phyloP scores from a whole-genome alignment of 2,888 invertebrate genomes.

The Parnassius smintheus region DNA sequence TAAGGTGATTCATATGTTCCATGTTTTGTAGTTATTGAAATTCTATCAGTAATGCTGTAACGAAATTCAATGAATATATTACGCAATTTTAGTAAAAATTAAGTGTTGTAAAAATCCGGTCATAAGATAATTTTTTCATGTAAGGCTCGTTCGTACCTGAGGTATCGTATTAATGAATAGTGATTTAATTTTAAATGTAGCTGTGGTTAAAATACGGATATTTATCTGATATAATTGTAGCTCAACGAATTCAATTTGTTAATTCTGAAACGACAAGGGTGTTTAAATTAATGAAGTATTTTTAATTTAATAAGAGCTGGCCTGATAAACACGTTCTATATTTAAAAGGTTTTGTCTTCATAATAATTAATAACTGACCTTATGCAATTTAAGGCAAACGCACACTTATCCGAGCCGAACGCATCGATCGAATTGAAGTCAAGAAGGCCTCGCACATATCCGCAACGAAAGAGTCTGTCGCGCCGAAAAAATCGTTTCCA shows the following conservation, averaged over 20 bases:
- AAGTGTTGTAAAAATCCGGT: constrained; percentile 1
- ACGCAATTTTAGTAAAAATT: constrained; percentile 4
- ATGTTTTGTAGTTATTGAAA: constrained; percentile 4
- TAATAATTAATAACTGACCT: too few relatives aligned
- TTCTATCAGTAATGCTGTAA: neutral
- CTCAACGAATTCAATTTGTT: neutral
- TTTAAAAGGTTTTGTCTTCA: too few relatives aligned
- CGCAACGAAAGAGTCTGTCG: too few relatives aligned
- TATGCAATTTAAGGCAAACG: too few relatives aligned
- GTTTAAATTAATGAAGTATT: neutral
- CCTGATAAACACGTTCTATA: neutral
- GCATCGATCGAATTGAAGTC: too few relatives aligned
- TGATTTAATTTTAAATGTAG: constrained; percentile 6
- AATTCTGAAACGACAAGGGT: neutral
- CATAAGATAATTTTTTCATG: constrained; percentile 16
- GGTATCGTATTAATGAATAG: constrained; percentile 11
- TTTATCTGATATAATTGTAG: neutral
- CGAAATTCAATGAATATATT: constrained; percentile 5
- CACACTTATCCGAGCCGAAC: too few relatives aligned
- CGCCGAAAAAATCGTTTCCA: too few relatives aligned
- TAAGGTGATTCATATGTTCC: constrained; percentile 7
- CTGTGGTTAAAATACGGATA: constrained; percentile 2
- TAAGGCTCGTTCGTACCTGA: constrained; percentile 25
- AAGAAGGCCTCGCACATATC: too few relatives aligned
- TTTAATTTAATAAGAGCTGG: neutral